A percentile compares a stretch with the other conserved stretches of the same genome.
Conservation (phyloP, 2,888 invertebrate species). For the Ochropleura plecta region DNA sequence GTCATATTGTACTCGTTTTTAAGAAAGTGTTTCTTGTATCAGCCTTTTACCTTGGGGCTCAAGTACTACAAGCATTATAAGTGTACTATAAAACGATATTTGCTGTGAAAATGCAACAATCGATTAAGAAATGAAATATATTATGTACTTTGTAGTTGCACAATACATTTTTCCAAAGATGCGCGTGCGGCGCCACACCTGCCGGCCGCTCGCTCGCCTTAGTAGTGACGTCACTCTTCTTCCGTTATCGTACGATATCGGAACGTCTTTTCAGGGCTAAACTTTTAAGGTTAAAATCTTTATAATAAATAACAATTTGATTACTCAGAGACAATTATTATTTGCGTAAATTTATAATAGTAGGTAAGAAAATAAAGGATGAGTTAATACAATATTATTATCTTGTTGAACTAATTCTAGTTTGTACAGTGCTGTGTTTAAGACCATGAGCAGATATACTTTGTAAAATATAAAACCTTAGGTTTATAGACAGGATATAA, state of each 20-base stretch:
- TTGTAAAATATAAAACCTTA: no score
- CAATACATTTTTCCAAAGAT: neutral
- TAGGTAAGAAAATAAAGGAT: no score
- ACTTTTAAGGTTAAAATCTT: no score
- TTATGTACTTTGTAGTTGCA: neutral
- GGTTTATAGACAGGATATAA: neutral
- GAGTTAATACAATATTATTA: neutral
- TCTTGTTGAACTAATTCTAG: neutral
- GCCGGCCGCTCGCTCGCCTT: neutral
- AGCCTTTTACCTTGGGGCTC: no score
- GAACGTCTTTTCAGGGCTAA: no score
- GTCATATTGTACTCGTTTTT: neutral
- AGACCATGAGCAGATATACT: no score
- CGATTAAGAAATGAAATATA: neutral
- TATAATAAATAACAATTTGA: no score
- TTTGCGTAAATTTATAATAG: neutral
- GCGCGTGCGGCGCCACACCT: neutral
- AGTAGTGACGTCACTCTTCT: neutral
- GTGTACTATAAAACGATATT: no score
- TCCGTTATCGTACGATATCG: neutral
- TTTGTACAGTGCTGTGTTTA: neutral
- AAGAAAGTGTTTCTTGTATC: neutral
- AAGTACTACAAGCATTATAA: no score
- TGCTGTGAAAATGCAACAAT: no score
- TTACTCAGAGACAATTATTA: neutral